phyloP scores from a whole-genome alignment of 1,140 invertebrate genomes.

The Diorhabda sublineata region DNA sequence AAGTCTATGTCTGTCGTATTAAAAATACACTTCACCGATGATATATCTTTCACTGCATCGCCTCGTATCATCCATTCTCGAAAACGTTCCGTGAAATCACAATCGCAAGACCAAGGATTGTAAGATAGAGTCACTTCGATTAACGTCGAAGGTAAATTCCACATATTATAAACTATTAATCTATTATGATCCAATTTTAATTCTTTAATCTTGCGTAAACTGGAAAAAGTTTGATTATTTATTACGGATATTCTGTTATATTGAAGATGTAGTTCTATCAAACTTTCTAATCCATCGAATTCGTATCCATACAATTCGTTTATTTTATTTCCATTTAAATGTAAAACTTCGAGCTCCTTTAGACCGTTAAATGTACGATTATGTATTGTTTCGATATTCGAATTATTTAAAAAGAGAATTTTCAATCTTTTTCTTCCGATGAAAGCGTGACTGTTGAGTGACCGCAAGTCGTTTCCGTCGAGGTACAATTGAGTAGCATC shows the following conservation, averaged over 20 bases:
- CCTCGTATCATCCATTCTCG: constrained; percentile 70
- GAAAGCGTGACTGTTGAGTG: constrained; percentile 79
- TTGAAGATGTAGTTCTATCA: constrained; percentile 62
- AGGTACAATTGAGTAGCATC: constrained; percentile 85
- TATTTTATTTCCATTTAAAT: constrained; percentile 55
- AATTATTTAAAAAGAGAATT: constrained; percentile 78
- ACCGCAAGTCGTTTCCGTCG: constrained; percentile 80
- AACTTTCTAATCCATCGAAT: constrained; percentile 58
- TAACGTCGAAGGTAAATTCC: constrained; percentile 66
- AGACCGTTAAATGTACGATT: constrained; percentile 89
- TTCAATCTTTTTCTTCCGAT: constrained; percentile 83
- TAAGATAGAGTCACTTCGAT: constrained; percentile 65
- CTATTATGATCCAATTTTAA: constrained; percentile 75
- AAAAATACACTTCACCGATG: constrained; percentile 59
- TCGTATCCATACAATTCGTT: constrained; percentile 75
- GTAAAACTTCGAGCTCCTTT: constrained; percentile 72
- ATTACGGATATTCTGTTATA: constrained; percentile 67
- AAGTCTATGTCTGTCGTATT: constrained; percentile 56
- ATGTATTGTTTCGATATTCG: constrained; percentile 79
- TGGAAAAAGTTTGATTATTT: constrained; percentile 72
- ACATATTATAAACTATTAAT: constrained; percentile 68
- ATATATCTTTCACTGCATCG: constrained; percentile 60
- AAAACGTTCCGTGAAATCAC: constrained; percentile 74
- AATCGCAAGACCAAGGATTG: constrained; percentile 87
- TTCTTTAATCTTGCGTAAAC: constrained; percentile 64